Conservation (phyloP, 2,113 vertebrate species). For the Chionomys nivalis region DNA sequence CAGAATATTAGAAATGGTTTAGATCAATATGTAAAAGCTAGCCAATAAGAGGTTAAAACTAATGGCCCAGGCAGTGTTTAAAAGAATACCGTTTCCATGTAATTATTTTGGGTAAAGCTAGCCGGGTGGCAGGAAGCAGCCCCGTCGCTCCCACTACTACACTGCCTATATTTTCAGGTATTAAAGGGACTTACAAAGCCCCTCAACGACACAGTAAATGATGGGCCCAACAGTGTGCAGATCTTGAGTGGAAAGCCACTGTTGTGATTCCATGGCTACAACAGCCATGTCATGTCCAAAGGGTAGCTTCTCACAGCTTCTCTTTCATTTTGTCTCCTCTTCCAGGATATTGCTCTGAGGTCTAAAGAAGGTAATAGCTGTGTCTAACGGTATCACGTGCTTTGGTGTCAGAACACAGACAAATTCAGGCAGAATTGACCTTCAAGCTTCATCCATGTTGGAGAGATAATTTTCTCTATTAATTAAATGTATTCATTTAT, state of each 20-base stretch:
- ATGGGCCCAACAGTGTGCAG: background rate
- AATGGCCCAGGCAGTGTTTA: too few relatives aligned
- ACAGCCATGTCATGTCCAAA: background rate
- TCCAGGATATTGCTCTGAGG: background rate
- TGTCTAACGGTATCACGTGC: background rate
- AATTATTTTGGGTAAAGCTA: too few relatives aligned
- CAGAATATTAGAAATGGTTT: too few relatives aligned
- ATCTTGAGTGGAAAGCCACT: background rate
- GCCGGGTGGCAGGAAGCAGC: too few relatives aligned
- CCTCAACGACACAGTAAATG: too few relatives aligned
- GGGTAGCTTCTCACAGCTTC: background rate
- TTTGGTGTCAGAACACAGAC: background rate
- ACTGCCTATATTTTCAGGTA: background rate
- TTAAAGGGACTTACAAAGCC: too few relatives aligned
- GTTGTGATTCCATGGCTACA: background rate
- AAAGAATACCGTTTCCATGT: too few relatives aligned
- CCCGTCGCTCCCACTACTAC: too few relatives aligned
- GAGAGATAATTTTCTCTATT: background rate
- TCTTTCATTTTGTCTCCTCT: too few relatives aligned
- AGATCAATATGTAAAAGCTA: too few relatives aligned
- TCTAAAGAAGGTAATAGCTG: background rate
- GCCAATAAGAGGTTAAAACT: too few relatives aligned
- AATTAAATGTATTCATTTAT: background rate
- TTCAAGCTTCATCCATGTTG: background rate
- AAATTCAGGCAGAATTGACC: background rate